Base-by-base conservation (phyloP, 2,113 vertebrate genomes). In the Cyphomyrus plagiostoma region DNA sequence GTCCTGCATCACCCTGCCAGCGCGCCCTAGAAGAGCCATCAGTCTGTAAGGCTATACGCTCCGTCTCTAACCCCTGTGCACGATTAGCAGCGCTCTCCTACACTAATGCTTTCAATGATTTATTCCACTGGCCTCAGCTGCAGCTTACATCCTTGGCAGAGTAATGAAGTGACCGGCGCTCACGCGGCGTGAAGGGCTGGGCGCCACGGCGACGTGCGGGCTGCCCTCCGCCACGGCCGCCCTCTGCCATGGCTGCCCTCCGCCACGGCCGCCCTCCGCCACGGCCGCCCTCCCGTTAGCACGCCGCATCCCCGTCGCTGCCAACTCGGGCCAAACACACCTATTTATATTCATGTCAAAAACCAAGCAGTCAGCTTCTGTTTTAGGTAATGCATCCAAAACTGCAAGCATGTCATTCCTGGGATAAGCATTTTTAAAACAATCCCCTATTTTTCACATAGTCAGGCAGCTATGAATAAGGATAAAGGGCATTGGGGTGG, bases 281-380 rank as follows among this genome's bases (percentile, higher is more conserved):
- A 10, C 4, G 15, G 23, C 82, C 45, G 5, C 19, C 80, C 15
- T n/a, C 39, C 21, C 7, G 35, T 46, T 83, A 42, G 11, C 3
- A 2, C 7, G 17, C 15, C 17, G 17, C 39, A 3, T 21, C 17
- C 77, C 19, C 35, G 3, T 45, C 77, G 19, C 74, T 42, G 35
- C 30, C 17, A 45, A 10, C 42, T 10, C 19, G 19, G 35, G 19
- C 77, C 42, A n/a, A 84, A 48, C 23, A n/a, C 23, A 48, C 82
- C 82, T 84, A 84, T 45, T 48, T 23, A 84, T 84, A 84, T 84
- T 84, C 82, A 84, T 84, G 82, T 39, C 42, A 45, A 84, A 23
- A 84, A 7, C 42, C 42, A 84, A 82, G 42, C 77, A 82, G 35
- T 45, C 30, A 39, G 19, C n/a, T 46, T 84, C 82, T 84, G 82